These are phyloP conservation scores for Guaruba guarouba DNA, from an alignment of 2,113 vertebrate species.

Conservation along the genomic window DNA sequence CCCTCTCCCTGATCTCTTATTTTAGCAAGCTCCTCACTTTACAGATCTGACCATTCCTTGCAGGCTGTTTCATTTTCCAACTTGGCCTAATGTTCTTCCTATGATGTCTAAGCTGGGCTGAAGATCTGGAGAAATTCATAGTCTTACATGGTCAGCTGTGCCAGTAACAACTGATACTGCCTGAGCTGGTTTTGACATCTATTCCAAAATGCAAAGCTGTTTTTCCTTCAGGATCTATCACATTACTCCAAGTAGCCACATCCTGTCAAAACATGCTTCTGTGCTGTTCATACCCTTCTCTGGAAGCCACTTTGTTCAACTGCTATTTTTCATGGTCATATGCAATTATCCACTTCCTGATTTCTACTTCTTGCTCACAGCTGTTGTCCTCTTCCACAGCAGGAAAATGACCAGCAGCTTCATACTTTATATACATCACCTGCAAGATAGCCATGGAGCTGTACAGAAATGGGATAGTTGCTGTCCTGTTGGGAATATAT, in stretches of 20 bases:
- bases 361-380: not conserved
- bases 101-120: not conserved
- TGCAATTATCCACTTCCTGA: not conserved
- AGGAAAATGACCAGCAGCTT: not conserved
- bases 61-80: not conserved
- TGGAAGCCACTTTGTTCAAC: not conserved
- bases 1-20: not conserved
- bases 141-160: not conserved
- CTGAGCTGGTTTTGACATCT: not conserved
- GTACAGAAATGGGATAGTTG: not conserved
- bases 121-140: not conserved
- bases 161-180: not conserved
- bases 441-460: not conserved
- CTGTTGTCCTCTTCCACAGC: not conserved
- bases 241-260: constrained; percentile 17
- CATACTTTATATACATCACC: not conserved
- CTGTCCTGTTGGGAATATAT: not conserved
- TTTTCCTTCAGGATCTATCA: constrained; percentile 23
- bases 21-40: not conserved
- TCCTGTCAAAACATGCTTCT: constrained; percentile 35
- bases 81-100: not conserved
- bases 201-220: not conserved
- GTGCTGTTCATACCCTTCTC: not conserved
- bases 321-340: not conserved
- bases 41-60: not conserved